These are phyloP conservation scores for Rattus rattus DNA, from an alignment of 2,113 vertebrate species.

Conservation along the genomic window DNA sequence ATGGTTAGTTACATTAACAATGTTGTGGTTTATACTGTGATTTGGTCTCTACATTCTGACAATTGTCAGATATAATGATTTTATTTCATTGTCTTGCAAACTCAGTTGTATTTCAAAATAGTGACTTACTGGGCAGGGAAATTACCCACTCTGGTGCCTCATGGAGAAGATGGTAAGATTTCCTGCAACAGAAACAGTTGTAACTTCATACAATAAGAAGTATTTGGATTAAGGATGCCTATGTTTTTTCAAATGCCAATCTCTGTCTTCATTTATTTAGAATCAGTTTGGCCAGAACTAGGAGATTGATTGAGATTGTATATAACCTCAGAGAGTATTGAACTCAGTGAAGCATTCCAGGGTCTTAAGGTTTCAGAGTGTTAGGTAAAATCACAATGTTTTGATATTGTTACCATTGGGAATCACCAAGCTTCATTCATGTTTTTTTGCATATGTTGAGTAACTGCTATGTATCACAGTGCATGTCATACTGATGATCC, in stretches of 20 bases:
- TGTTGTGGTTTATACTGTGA: not conserved
- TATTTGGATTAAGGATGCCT: not conserved
- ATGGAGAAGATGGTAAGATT: not conserved
- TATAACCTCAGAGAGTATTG: constrained; percentile 14
- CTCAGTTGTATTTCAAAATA: constrained; percentile 37
- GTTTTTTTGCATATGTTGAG: not conserved
- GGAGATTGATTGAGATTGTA: not conserved
- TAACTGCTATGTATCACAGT: not conserved
- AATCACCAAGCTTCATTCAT: not conserved
- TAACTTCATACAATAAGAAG: not conserved
- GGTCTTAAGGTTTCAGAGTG: not conserved
- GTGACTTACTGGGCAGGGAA: not conserved
- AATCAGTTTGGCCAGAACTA: not conserved
- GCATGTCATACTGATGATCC: not conserved
- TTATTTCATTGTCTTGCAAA: not conserved
- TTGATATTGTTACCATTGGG: not conserved
- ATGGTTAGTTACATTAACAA: not conserved
- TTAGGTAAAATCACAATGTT: not conserved
- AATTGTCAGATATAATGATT: not conserved
- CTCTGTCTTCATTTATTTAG: constrained; percentile 29
- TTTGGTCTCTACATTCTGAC: not conserved
- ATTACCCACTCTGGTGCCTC: not conserved
- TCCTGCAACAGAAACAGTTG: constrained; percentile 1
- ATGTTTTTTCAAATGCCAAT: not conserved
- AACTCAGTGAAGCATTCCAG: not conserved